These are phyloP conservation scores for Dermochelys coriacea DNA, from an alignment of 2,797 vertebrate species.

Conservation along the genomic window DNA sequence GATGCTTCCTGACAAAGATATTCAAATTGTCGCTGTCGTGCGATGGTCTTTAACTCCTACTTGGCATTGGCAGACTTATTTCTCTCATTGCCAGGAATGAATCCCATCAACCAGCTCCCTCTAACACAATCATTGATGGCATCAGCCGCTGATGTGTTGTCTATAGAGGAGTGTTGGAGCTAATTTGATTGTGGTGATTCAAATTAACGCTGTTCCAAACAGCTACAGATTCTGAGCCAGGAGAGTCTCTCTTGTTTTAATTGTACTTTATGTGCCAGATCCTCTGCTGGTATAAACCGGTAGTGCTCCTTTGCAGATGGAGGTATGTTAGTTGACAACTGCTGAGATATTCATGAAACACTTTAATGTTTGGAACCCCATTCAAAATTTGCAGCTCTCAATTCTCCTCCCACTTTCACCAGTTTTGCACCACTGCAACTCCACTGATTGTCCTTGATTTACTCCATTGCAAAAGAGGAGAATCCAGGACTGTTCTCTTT, in stretches of 20 bases:
- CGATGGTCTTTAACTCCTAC: neutral
- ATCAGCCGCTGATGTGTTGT: neutral
- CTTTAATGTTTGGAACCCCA: neutral
- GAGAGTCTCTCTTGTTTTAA: neutral
- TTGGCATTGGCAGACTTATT: neutral
- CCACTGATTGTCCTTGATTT: neutral
- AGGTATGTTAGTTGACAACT: no score
- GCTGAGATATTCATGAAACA: neutral
- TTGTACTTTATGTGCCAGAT: neutral
- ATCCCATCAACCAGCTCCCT: neutral
- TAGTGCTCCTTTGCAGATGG: neutral
- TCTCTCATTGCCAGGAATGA: neutral
- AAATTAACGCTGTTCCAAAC: neutral
- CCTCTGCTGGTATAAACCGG: neutral
- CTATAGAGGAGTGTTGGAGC: neutral
- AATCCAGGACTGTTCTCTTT: neutral
- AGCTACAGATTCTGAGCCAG: neutral
- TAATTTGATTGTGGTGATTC: neutral
- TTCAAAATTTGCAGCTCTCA: neutral
- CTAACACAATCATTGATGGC: neutral
- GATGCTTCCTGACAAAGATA: neutral
- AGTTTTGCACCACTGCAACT: neutral
- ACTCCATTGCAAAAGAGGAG: no score
- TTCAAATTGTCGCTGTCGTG: neutral
- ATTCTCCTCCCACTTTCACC: neutral